Base-by-base conservation (phyloP, 1,140 invertebrate species). In the Zophobas morio region DNA sequence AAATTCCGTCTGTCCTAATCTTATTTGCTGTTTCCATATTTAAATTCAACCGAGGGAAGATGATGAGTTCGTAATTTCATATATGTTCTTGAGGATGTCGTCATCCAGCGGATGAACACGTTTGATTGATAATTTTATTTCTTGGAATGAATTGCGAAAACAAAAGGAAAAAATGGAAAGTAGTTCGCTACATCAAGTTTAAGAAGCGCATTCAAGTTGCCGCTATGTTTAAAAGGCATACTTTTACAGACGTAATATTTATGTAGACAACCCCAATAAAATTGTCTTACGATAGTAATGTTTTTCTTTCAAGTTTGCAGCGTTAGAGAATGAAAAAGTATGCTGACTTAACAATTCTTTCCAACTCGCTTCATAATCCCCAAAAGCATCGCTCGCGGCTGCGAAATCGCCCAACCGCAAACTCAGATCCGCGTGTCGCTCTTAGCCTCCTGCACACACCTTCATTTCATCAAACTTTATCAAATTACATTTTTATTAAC, bases 311-410 rank as follows among this genome's bases (percentile, higher is more conserved):
- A 74, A 74, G 72, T 74, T 74, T 75, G 51, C 77, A 71, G 73
- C 72, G 72, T 56, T 78, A 51, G 56, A 75, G 79, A 80, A 80
- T 73, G 79, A 81, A 81, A 81, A 81, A 81, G 80, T 78, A 77
- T 74, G 78, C 78, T 79, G 78, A 79, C 78, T 79, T 79, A 79
- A 79, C 78, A 79, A 79, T 81, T 81, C 78, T 78, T 81, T 79
- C 80, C 80, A 76, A 79, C 78, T 81, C 78, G 80, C 75, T 79
- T 76, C 72, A 79, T 81, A 81, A 81, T 81, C 80, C 80, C 78
- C 77, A 74, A 79, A 77, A 81, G 78, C 80, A 79, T 77, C 75
- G 80, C 73, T 78, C 78, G 78, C 75, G 78, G 80, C 75, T 72
- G 57, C 54, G 73, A 74, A 73, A 71, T 75, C 60, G 73, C 8